A percentile compares a stretch with the other conserved stretches of the same genome.
phyloP scores from a whole-genome alignment of 1,140 invertebrate genomes.

The Ctenoplectra terminalis region DNA sequence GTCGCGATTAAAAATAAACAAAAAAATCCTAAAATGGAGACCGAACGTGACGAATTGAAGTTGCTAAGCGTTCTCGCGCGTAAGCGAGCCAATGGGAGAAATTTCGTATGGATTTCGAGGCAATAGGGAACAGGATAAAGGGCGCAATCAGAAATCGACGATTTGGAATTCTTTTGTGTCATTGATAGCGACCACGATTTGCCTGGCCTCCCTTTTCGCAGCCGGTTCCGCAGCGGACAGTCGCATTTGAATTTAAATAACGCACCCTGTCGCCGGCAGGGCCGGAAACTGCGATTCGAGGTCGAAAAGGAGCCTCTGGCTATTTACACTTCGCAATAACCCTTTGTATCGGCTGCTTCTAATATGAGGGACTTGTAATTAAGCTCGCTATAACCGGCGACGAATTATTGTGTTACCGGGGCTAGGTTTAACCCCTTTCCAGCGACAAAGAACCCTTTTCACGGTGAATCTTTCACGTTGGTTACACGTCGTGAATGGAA shows the following conservation, averaged over 20 bases:
- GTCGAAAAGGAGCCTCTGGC: conserved; percentile 47
- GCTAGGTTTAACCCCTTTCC: conserved; percentile 8
- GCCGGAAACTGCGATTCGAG: conserved; percentile 40
- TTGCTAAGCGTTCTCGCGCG: neutral
- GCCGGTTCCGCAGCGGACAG: conserved; percentile 13
- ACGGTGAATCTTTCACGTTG: neutral
- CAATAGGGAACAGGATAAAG: conserved; percentile 15
- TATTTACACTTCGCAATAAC: conserved; percentile 44
- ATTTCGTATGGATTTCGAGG: neutral
- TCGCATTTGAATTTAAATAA: conserved; percentile 59
- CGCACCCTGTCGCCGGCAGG: neutral
- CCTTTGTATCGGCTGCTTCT: conserved; percentile 40
- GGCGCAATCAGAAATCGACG: conserved; percentile 48
- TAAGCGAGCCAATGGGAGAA: neutral
- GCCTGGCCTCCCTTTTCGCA: conserved; percentile 20
- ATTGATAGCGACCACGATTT: conserved; percentile 40
- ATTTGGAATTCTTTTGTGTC: conserved; percentile 64
- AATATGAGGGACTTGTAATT: conserved; percentile 49
- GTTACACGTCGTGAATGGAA: too few relatives aligned
- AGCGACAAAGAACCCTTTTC: neutral
- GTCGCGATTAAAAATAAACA: too few relatives aligned
- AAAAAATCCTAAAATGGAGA: too few relatives aligned
- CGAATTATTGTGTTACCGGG: conserved; percentile 34
- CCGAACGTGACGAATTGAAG: too few relatives aligned
- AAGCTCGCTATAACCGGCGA: conserved; percentile 8